Base-by-base conservation (phyloP, 2,888 invertebrate genomes). In the Trichacis sp. region DNA sequence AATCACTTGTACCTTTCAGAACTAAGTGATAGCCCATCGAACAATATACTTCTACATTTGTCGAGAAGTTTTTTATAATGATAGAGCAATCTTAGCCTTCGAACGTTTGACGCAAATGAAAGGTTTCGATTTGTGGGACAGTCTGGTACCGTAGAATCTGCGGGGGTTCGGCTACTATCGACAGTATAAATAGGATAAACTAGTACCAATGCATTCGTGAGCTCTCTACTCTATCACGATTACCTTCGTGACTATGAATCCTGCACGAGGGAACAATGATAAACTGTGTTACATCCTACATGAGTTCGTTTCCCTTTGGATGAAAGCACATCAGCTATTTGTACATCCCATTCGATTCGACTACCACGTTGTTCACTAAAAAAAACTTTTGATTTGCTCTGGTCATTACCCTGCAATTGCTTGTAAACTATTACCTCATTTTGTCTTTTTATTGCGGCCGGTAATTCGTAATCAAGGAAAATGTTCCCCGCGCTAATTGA, bases 251-350 rank as follows among this genome's bases (percentile, higher is more conserved):
- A 68, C 64, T 47, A 19, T 47, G 56, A 54, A 62, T 53, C 58
- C 58, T 54, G 68, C 64, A 64, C 64, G 68, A 68, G 24, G 61
- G 11, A 64, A 64, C 68, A 60, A 65, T 65, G 62, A 68, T 64
- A 48, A 55, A 55, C 55, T 47, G 49, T 54, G 68, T 45, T 60
- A 46, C 53, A 43, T 54, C 20, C 63, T 43, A 48, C 65, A 46
- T 47, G 63, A 54, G 60, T 57, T 33, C 67, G 53, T 67, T 67
- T 67, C 57, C 53, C 54, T 55, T 57, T 18, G 58, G 49, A 65
- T 19, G 33, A 55, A 58, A 61, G 61, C 54, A 49, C 61, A 36
- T 46, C 29, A 51, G 54, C 48, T 43, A 54, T 58, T 57, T 57
- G 65, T 57, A 42, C 46, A 29, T 33, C 45, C 52, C 43, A 36